Base-by-base conservation (phyloP, 2,113 vertebrate genomes). In the Bucco capensis region DNA sequence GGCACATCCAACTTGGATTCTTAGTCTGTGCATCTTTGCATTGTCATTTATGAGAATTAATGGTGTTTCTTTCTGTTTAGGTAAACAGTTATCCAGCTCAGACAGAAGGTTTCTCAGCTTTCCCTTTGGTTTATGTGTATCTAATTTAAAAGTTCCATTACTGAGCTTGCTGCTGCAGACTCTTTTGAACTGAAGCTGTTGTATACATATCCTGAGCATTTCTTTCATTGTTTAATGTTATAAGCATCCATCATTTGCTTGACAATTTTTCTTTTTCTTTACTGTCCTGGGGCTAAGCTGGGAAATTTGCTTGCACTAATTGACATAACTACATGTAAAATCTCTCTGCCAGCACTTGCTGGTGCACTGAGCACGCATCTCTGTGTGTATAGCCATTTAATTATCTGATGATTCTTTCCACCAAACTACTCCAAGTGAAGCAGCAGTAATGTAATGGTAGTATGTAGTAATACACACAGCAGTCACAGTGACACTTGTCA, bases 201-300 rank as follows among this genome's bases (percentile, higher is more conserved):
- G 87, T 90, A 33, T 96, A 94, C 82, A 90, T 47, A 83, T 70
- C 78, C 65, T 33, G 92, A 90, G 72, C 69, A 96, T 95, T 95
- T 88, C 90, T 93, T 91, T 96, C 92, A 75, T 86, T 96, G 51
- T 95, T 69, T 88, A 70, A 92, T 38, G 73, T 60, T 94, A 87
- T 62, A 91, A 57, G 81, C 92, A 96, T 97, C 95, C 95, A 96
- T 97, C 95, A 91, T 81, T 92, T 93, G 78, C 70, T 46, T 95
- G 76, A 90, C 37, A 94, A 93, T 2, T 25, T 10, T 28, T 67
- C n/a, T n/a, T 31, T 47, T 53, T 75, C 94, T 69, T 73, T 21
- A 31, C 74, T 96, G 95, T 96, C 71, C 57, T 75, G 71, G 72
- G 65, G 73, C 72, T 95, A 93, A 96, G 42, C 46, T 95, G 70